A percentile compares a stretch with the other conserved stretches of the same genome.
These are phyloP conservation scores for Cryptomyrus ogoouensis DNA, from an alignment of 2,113 vertebrate genomes.

Conservation along the genomic window DNA sequence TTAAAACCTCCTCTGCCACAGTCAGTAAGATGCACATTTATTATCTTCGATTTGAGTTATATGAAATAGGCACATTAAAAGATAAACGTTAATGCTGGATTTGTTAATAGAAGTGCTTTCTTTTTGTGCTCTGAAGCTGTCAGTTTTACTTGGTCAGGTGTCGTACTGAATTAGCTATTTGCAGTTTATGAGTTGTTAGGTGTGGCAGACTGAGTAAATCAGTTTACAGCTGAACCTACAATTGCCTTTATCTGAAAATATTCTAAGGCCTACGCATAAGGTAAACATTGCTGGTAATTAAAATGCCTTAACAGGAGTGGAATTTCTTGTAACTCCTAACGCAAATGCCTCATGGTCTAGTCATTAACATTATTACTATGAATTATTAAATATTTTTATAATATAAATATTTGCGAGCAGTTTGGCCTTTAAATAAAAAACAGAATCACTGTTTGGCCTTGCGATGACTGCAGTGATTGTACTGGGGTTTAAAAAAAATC, in stretches of 20 bases:
- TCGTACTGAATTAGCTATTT: not conserved
- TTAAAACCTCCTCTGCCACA: not conserved
- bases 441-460: not conserved
- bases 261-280: not conserved
- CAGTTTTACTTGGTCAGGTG: not conserved
- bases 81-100: not conserved
- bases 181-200: not conserved
- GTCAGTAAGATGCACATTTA: not conserved
- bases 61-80: not conserved
- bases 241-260: not conserved
- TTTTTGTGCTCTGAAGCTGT: not conserved
- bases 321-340: not conserved
- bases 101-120: not conserved
- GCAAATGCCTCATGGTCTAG: not conserved
- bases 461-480: not conserved
- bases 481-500: not conserved
- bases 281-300: not conserved
- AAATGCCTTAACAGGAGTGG: not conserved
- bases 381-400: not conserved
- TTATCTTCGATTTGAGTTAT: not conserved
- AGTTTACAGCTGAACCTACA: not conserved
- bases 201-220: not conserved
- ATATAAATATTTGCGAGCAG: not conserved
- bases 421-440: not conserved
- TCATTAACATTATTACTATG: not conserved